Conservation (phyloP, 92 coral and sea anemone genomes). For the Porites lobata region DNA sequence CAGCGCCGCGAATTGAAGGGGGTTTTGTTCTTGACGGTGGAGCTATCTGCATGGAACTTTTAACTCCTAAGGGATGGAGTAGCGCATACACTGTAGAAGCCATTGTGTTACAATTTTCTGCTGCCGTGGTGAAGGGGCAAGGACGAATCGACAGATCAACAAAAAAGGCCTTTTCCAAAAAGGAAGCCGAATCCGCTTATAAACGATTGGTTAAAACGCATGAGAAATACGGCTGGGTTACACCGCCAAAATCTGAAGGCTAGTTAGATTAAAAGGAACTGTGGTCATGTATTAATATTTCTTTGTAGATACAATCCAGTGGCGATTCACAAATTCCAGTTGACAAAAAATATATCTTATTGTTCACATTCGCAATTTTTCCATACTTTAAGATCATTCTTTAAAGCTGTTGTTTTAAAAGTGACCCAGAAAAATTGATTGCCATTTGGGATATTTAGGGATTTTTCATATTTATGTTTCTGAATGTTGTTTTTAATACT, state of each 20-base stretch:
- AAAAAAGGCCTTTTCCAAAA: slow-evolving; percentile 90
- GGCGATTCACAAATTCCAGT: not conserved
- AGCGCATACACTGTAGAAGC: slow-evolving; percentile 95
- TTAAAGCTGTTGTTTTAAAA: not conserved
- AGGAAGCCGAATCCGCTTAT: slow-evolving; percentile 91
- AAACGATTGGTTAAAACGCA: slow-evolving; percentile 93
- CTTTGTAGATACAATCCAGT: not conserved
- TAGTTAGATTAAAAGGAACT: not conserved
- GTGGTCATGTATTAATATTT: not conserved
- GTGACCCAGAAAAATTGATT: not conserved
- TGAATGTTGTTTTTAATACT: not conserved
- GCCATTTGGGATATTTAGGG: not conserved
- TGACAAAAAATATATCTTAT: not conserved
- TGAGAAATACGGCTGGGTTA: slow-evolving; percentile 97
- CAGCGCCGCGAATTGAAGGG: slow-evolving; percentile 94
- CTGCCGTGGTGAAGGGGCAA: slow-evolving; percentile 94
- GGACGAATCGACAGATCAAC: slow-evolving; percentile 88
- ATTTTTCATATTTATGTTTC: not conserved
- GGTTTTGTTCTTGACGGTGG: slow-evolving; percentile 94
- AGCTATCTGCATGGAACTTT: slow-evolving; percentile 91
- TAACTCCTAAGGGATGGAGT: slow-evolving; percentile 95
- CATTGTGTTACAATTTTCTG: slow-evolving; percentile 87
- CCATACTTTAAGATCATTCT: not conserved
- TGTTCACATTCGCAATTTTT: slow-evolving; percentile 5
- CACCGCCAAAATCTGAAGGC: slow-evolving; percentile 94